Evolutionary conservation across 2,113 vertebrate genomes (phyloP).

Genomic region (Gavialis gangeticus): DNA sequence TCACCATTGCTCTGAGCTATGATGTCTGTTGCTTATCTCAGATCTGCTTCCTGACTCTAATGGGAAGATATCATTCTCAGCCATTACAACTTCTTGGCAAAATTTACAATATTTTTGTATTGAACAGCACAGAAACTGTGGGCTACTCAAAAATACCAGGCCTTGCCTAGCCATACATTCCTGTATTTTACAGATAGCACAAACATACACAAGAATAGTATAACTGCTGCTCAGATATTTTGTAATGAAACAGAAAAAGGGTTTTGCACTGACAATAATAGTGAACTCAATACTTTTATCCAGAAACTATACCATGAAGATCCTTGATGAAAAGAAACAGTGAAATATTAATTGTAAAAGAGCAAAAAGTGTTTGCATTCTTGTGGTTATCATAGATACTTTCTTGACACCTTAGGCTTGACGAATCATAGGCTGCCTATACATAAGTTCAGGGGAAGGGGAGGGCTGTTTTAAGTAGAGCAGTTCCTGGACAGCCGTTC

Average conservation of each 20-base stretch:
- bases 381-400: neutral
- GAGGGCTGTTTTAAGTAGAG: neutral
- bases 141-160: neutral
- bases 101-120: neutral
- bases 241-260: neutral
- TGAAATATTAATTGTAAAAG: neutral
- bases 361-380: neutral
- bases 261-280: neutral
- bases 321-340: neutral
- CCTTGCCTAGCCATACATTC: slow-evolving; percentile 36
- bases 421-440: too few species aligned
- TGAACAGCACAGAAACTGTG: neutral
- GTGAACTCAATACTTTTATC: neutral
- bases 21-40: neutral
- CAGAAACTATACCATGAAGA: neutral
- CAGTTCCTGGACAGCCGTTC: neutral
- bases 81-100: neutral
- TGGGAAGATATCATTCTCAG: neutral
- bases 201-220: slow-evolving; percentile 15
- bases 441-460: too few species aligned
- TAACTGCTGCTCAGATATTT: too few species aligned
- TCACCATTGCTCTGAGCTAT: neutral
- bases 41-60: neutral
- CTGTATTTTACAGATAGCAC: slow-evolving; percentile 40
- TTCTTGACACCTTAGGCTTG: too few species aligned